phyloP scores from a whole-genome alignment of 2,113 vertebrate genomes.

The Pseudorectes ferrugineus region DNA sequence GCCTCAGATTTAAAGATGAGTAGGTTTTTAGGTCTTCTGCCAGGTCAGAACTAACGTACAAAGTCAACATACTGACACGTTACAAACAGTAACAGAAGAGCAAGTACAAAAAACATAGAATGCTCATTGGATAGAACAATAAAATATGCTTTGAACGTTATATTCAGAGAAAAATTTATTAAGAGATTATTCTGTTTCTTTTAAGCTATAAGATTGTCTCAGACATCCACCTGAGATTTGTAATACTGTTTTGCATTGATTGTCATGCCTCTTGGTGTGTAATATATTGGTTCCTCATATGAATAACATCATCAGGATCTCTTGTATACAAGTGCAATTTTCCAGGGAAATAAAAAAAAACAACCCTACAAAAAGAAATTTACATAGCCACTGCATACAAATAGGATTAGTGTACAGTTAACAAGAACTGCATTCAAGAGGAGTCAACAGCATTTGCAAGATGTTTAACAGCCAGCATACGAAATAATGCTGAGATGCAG shows the following conservation, averaged over 20 bases:
- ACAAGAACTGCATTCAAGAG: conserved; percentile 17
- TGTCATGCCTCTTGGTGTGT: not conserved
- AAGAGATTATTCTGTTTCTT: not conserved
- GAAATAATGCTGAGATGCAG: conserved; percentile 24
- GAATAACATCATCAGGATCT: not conserved
- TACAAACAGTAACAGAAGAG: not conserved
- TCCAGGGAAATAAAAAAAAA: not conserved
- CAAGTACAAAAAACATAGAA: not conserved
- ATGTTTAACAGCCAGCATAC: not conserved
- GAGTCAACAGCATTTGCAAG: conserved; percentile 25
- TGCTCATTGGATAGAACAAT: not conserved
- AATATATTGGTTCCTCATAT: not conserved
- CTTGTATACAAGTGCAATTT: not conserved
- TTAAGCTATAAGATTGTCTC: not conserved
- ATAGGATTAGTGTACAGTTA: not conserved
- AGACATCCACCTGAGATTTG: not conserved
- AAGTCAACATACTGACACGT: not conserved
- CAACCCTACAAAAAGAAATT: not conserved
- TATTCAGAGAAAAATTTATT: not conserved
- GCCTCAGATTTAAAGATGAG: not conserved
- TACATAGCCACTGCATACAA: conserved; percentile 20
- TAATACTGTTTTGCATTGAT: conserved; percentile 13
- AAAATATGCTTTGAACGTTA: not conserved
- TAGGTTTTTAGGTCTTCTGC: not conserved
- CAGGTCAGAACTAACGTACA: not conserved